A percentile compares a stretch with the other conserved stretches of the same genome.
phyloP scores from a whole-genome alignment of 2,888 invertebrate genomes.

The Carcina quercana region DNA sequence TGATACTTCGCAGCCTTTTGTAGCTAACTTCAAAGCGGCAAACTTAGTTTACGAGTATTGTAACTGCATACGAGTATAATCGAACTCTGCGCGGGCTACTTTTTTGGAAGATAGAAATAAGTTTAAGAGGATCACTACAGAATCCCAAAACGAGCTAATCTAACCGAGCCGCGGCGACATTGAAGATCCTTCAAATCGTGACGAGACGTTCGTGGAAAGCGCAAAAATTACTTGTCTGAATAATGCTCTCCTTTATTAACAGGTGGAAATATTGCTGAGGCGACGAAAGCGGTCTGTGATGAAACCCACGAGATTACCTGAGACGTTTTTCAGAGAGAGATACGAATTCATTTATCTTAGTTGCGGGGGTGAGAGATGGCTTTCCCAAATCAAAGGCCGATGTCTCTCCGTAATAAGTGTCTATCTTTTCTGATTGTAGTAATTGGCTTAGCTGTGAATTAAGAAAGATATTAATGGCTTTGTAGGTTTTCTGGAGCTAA shows the following conservation, averaged over 20 bases:
- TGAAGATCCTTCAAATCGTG: too few species aligned
- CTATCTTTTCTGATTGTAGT: slow-evolving; percentile 2
- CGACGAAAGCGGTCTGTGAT: slow-evolving; percentile 34
- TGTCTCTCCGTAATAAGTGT: slow-evolving; percentile 12
- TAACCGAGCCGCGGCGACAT: too few species aligned
- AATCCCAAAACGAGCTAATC: neutral
- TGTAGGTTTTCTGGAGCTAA: too few species aligned
- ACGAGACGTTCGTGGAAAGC: slow-evolving; percentile 16
- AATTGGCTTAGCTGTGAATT: too few species aligned
- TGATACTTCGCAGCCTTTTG: too few species aligned
- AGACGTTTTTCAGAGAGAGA: slow-evolving; percentile 32
- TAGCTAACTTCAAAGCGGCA: too few species aligned
- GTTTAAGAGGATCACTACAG: neutral
- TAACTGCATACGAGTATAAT: too few species aligned
- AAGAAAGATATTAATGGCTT: too few species aligned
- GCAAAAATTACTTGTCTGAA: slow-evolving; percentile 42
- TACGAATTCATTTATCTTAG: slow-evolving; percentile 35
- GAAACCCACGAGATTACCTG: slow-evolving; percentile 40
- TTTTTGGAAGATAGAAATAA: too few species aligned
- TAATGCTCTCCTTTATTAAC: slow-evolving; percentile 49
- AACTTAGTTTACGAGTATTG: too few species aligned
- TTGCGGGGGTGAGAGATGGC: slow-evolving; percentile 20
- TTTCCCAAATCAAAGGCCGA: slow-evolving; percentile 22
- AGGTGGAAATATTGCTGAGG: slow-evolving; percentile 41
- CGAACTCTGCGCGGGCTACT: too few species aligned